Base-by-base conservation (phyloP, 1,140 invertebrate species). In the Nephila pilipes region DNA sequence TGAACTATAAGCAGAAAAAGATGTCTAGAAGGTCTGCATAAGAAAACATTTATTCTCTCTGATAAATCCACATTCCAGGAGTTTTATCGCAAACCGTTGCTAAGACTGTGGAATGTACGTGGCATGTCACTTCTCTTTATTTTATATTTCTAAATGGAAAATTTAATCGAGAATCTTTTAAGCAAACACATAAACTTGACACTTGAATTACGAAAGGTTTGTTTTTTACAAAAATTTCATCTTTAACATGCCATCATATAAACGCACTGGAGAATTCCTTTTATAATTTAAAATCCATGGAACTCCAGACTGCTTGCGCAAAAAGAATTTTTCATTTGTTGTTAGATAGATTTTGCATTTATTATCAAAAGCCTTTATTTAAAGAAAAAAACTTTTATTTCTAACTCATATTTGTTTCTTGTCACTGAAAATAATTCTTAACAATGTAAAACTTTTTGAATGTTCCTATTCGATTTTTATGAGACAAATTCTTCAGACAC, bases 101-200 rank as follows among this genome's bases (percentile, higher is more conserved):
- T 75, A 75, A 75, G 65, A 29, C 25, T 29, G 16, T 75, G 65
- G 65, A 75, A 75, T 75, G 65, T 75, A 29, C 65, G 25, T 29
- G 65, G 12, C 29, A 75, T 29, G 29, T 75, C 12, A 75, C 65
- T 36, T 36, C 65, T 75, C 29, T 32, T 75, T 75, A 75, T 75
- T 16, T 29, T 75, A 32, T 25, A 36, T 18, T 75, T 32, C 65
- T 36, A 75, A 75, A 29, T 32, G 65, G 65, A 75, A 18, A 75
- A 75, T 75, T 75, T 36, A 75, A 75, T 75, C 65, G 29, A 16
- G 29, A 32, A 29, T 32, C 29, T 75, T 75, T 75, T 32, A 29
- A 32, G 29, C 25, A 75, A 69, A 69, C 25, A 69, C 65, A 69
- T 69, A 69, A 29, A 29, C 14, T 69, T 69, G 65, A 29, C 65